Evolutionary conservation across 2,888 invertebrate species (phyloP).

Genomic region (Phaonia tiefii): DNA sequence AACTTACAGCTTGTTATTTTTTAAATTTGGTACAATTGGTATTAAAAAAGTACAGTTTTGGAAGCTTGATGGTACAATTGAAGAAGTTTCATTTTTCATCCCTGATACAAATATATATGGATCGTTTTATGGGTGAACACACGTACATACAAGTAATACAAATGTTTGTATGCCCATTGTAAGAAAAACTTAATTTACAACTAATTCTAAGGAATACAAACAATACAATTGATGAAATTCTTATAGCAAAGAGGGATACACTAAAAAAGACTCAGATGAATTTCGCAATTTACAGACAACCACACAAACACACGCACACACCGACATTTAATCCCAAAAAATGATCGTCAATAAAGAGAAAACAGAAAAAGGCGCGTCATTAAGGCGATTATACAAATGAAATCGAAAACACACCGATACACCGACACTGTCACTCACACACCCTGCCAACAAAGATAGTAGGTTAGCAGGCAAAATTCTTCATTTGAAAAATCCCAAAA

Average conservation of each 20-base stretch:
- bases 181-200: constrained; percentile 55
- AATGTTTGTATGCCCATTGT: too few relatives aligned
- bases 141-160: neutral
- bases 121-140: too few relatives aligned
- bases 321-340: constrained; percentile 5
- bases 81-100: too few relatives aligned
- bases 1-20: too few relatives aligned
- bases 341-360: constrained; percentile 45
- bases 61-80: too few relatives aligned
- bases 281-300: neutral
- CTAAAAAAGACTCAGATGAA: neutral
- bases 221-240: constrained; percentile 29
- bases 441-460: constrained; percentile 50
- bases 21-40: too few relatives aligned
- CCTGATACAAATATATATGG: too few relatives aligned
- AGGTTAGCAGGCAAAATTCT: constrained; percentile 68
- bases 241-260: constrained; percentile 14
- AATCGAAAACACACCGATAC: constrained; percentile 35
- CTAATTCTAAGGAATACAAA: constrained; percentile 52
- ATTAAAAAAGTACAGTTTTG: too few relatives aligned
- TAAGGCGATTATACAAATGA: constrained; percentile 48
- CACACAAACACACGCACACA: neutral
- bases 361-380: constrained; percentile 66
- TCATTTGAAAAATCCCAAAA: constrained; percentile 19
- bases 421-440: constrained; percentile 39